Evolutionary conservation across 2,113 vertebrate species (phyloP), one percentile per base, ranked within the genome.

Genomic region (Pseudolaguvia tuberculata): DNA sequence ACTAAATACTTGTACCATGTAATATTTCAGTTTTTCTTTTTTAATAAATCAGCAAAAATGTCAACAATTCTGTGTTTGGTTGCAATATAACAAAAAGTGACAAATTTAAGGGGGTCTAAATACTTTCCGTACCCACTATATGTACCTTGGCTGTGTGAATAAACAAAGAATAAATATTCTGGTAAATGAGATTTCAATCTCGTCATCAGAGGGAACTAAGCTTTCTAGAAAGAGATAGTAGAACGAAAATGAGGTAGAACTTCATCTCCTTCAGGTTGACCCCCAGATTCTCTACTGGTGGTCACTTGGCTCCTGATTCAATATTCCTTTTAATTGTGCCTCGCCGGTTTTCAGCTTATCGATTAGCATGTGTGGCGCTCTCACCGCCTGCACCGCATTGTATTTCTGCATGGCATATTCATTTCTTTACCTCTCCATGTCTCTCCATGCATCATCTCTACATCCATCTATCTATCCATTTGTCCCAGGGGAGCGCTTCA

Each of bases 351-450:
- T 86, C 81, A 77, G 86, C 81, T 76, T 84, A 90, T 92, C 86
- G 89, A 91, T 92, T 89, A 87, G 89, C 86, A 80, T 78, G 72
- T 88, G 86, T 89, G 87, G 85, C 70, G 83, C 80, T 77, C 21
- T 1, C 81, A 77, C 80, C 85, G 63, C 12, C 42, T 72, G 81
- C 82, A 86, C 86, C 85, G 85, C 88, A 87, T 87, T 89, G 88
- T 90, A 89, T 89, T 89, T 89, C 85, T 88, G 84, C 75, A 82
- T 88, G 89, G 86, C 88, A 88, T 87, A 87, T 90, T 90, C 90
- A 89, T 91, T 90, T 91, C 90, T 92, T 91, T 91, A 88, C 87
- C 89, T 88, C 89, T 87, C 56, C 86, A 81, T 86, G 84, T 52
- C 83, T 80, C 86, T 83, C 70, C 83, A 82, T 87, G 85, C 88